phyloP scores from a whole-genome alignment of 2,888 invertebrate species.

The Pachydiplax longipennis region DNA sequence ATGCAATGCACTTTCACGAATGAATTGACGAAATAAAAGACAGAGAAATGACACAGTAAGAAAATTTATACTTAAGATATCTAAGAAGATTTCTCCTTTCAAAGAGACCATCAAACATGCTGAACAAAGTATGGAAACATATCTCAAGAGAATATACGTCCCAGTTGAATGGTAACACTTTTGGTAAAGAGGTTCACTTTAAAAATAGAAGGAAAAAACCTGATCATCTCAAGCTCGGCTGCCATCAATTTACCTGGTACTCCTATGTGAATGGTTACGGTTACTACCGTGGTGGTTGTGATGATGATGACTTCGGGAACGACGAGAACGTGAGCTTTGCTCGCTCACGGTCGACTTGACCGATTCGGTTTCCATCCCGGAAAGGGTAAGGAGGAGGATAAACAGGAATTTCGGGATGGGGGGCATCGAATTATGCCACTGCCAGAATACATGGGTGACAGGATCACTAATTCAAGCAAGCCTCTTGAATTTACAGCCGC shows the following conservation, averaged over 20 bases:
- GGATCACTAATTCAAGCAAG: slow-evolving; percentile 17
- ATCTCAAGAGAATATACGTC: too few species aligned
- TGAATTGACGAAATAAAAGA: too few species aligned
- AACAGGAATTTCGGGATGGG: slow-evolving; percentile 40
- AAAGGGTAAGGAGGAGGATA: slow-evolving; percentile 41
- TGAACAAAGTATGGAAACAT: too few species aligned
- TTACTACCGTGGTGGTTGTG: slow-evolving; percentile 64
- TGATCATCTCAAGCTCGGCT: too few species aligned
- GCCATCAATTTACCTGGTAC: slow-evolving; percentile 65
- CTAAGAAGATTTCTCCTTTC: too few species aligned
- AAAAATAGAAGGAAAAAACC: neutral
- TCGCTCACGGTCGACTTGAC: slow-evolving; percentile 82
- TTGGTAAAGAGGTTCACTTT: slow-evolving; percentile 29
- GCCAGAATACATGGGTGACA: slow-evolving; percentile 45
- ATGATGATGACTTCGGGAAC: slow-evolving; percentile 55
- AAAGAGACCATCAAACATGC: too few species aligned
- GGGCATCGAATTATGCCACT: slow-evolving; percentile 39
- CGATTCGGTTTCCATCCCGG: slow-evolving; percentile 90
- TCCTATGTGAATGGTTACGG: slow-evolving; percentile 71
- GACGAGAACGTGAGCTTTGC: slow-evolving; percentile 76
- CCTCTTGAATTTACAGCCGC: neutral
- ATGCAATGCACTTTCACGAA: too few species aligned
- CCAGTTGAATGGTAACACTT: neutral
- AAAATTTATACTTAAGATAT: too few species aligned
- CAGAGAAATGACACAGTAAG: too few species aligned